Percentiles rank a stretch among this genome's conserved stretches.
Evolutionary conservation across 2,797 vertebrate species (phyloP).

Genomic region (Labeo calbasu): DNA sequence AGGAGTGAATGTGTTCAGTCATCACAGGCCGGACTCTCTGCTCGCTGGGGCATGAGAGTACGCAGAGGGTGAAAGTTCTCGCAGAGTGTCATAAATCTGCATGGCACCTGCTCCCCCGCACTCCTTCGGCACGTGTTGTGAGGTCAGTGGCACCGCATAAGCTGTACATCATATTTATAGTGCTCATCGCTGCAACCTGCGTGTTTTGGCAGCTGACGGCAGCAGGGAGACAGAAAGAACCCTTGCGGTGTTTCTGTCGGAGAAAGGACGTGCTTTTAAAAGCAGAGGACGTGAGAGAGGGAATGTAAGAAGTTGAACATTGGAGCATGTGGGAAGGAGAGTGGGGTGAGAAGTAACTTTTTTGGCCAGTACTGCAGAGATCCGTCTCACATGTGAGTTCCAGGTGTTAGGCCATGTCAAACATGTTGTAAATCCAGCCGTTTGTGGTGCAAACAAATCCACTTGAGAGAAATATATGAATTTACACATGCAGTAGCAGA

Average conservation of each 20-base stretch:
- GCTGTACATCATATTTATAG: constrained; percentile 80
- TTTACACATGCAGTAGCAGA: constrained; percentile 1
- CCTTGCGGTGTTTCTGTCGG: constrained; percentile 27
- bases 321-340: constrained; percentile 36
- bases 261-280: constrained; percentile 41
- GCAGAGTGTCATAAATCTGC: constrained; percentile 73
- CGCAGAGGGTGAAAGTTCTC: constrained; percentile 59
- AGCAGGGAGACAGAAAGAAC: constrained; percentile 54
- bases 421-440: constrained; percentile 30
- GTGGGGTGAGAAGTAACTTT: constrained; percentile 16
- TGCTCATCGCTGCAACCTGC: constrained; percentile 71
- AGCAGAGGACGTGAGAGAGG: constrained; percentile 14
- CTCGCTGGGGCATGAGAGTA: constrained; percentile 35
- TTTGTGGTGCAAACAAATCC: neutral
- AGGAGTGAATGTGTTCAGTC: constrained; percentile 52
- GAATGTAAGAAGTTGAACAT: neutral
- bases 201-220: constrained; percentile 81
- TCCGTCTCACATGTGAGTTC: constrained; percentile 26
- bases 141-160: constrained; percentile 75
- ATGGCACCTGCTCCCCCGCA: constrained; percentile 76
- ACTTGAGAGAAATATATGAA: constrained; percentile 57
- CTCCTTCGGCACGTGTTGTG: constrained; percentile 71
- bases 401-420: constrained; percentile 36
- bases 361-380: constrained; percentile 10
- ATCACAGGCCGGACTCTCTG: constrained; percentile 42